Evolutionary conservation across 1,140 invertebrate genomes (phyloP).

Genomic region (Leptopilina clavipes): DNA sequence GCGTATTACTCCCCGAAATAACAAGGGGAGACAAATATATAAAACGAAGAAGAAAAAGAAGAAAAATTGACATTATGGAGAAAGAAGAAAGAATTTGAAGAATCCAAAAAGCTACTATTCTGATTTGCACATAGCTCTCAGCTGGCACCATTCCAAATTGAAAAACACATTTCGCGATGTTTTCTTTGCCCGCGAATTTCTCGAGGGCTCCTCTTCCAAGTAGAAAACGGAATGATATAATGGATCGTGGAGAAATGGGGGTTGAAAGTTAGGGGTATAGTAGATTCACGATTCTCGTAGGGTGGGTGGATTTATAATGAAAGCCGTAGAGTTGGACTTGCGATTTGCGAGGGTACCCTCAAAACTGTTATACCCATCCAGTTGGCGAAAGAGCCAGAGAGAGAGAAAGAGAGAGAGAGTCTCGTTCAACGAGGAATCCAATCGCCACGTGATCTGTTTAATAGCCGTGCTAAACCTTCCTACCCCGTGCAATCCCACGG

Average conservation of each 20-base stretch:
- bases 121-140: conserved; percentile 53
- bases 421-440: conserved; percentile 67
- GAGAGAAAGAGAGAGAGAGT: conserved; percentile 56
- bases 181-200: conserved; percentile 61
- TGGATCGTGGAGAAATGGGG: conserved; percentile 66
- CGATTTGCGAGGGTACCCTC: conserved; percentile 69
- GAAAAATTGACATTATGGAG: no score
- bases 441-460: conserved; percentile 73
- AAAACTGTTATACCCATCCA: conserved; percentile 30
- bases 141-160: conserved; percentile 65
- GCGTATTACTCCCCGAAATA: background rate
- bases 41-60: conserved; percentile 32
- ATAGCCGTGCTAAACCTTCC: conserved; percentile 67
- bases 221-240: conserved; percentile 68
- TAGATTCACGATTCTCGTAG: conserved; percentile 36
- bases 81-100: conserved; percentile 37
- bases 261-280: conserved; percentile 69
- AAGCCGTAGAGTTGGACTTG: conserved; percentile 71
- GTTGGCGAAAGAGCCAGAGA: conserved; percentile 48
- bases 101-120: conserved; percentile 44
- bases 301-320: conserved; percentile 74
- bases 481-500: conserved; percentile 60
- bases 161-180: conserved; percentile 65
- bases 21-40: background rate
- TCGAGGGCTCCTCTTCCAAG: conserved; percentile 47